Evolutionary conservation across 2,888 invertebrate genomes (phyloP).

Genomic region (Eumerus sabulonum): DNA sequence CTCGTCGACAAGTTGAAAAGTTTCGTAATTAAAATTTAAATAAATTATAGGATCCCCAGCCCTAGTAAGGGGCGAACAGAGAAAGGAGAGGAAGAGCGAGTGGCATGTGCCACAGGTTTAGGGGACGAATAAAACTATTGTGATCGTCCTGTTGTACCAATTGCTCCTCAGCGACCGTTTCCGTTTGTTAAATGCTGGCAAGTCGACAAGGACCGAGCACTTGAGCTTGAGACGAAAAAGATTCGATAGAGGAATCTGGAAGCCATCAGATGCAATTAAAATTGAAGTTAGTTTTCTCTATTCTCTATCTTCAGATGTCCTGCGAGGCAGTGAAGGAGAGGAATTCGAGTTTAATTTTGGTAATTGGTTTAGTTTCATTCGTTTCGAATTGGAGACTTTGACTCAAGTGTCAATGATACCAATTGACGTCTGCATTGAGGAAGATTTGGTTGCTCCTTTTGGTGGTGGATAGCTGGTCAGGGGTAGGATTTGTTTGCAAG

Average conservation of each 20-base stretch:
- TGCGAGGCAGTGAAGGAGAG: too few species aligned
- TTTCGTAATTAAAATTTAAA: constrained; percentile 62
- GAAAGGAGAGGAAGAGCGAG: too few species aligned
- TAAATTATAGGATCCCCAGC: constrained; percentile 48
- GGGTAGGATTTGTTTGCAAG: too few species aligned
- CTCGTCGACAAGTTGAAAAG: constrained; percentile 7
- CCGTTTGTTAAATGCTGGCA: too few species aligned
- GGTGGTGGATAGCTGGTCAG: too few species aligned
- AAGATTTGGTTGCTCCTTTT: too few species aligned
- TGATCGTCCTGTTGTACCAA: background rate
- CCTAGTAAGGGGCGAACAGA: too few species aligned
- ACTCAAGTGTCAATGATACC: background rate
- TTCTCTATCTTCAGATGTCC: background rate
- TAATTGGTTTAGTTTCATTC: constrained; percentile 21
- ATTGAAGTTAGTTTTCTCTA: constrained; percentile 13
- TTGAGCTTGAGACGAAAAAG: background rate
- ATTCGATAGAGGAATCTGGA: constrained; percentile 1
- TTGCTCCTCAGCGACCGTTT: too few species aligned
- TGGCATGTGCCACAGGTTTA: background rate
- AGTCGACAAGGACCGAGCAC: constrained; percentile 11
- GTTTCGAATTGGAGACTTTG: background rate
- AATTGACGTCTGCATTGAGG: too few species aligned
- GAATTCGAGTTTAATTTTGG: constrained; percentile 11
- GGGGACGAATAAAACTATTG: constrained; percentile 19
- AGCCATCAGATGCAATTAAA: constrained; percentile 37